phyloP scores from a whole-genome alignment of 2,888 invertebrate genomes.

The Steromphala cineraria region DNA sequence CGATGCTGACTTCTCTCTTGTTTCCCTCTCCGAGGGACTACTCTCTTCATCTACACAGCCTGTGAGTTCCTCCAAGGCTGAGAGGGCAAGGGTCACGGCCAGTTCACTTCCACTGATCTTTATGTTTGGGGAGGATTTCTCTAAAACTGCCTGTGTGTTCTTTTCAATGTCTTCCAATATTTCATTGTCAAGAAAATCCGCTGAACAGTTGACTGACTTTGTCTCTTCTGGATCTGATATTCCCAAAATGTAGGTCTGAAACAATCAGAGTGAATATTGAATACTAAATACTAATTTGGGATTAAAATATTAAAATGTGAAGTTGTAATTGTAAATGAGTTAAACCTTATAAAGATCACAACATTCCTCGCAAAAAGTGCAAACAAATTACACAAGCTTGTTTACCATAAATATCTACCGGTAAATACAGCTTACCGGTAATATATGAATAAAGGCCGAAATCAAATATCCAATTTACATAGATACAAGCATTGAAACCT shows the following conservation, averaged over 20 bases:
- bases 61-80: constrained; percentile 60
- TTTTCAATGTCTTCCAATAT: constrained; percentile 57
- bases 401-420: too few relatives aligned
- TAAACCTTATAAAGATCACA: too few relatives aligned
- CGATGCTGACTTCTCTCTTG: constrained; percentile 20
- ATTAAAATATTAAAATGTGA: neutral
- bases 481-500: too few relatives aligned
- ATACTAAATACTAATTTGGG: neutral
- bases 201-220: constrained; percentile 41
- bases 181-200: constrained; percentile 37
- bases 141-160: constrained; percentile 52
- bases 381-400: too few relatives aligned
- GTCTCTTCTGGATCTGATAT: constrained; percentile 52
- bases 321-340: too few relatives aligned
- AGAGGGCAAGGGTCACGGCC: constrained; percentile 65
- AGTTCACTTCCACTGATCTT: constrained; percentile 58
- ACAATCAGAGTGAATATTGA: constrained; percentile 20
- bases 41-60: constrained; percentile 34
- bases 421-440: too few relatives aligned
- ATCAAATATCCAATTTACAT: too few relatives aligned
- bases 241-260: constrained; percentile 59
- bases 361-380: too few relatives aligned
- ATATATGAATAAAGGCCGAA: too few relatives aligned
- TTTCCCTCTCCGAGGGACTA: constrained; percentile 5
- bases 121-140: constrained; percentile 41